Percentiles rank a stretch among this genome's conserved stretches.
These are phyloP conservation scores for Drosophila carrolli DNA, from an alignment of 1,140 invertebrate species.

Conservation along the genomic window DNA sequence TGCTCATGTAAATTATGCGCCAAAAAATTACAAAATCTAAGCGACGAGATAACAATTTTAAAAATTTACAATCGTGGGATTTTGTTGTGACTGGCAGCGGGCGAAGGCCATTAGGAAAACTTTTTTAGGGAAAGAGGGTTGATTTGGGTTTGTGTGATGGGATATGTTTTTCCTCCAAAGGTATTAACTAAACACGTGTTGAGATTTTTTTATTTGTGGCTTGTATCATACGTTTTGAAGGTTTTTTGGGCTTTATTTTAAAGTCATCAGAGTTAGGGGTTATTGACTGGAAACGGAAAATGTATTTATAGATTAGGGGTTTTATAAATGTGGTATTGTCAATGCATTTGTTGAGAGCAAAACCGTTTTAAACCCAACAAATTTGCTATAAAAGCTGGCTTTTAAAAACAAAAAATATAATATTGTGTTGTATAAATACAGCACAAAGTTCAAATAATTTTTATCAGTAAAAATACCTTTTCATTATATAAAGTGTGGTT, in stretches of 20 bases:
- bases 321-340: not conserved
- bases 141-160: not conserved
- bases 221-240: not conserved
- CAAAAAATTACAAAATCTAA: slow-evolving; percentile 42
- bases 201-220: slow-evolving; percentile 6
- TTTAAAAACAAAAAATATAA: no score
- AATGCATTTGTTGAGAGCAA: not conserved
- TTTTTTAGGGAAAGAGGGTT: slow-evolving; percentile 23
- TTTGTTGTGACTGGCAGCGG: slow-evolving; percentile 36
- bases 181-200: slow-evolving; percentile 42
- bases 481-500: no score
- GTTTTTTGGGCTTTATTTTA: slow-evolving; percentile 14
- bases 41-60: slow-evolving; percentile 44
- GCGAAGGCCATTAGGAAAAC: slow-evolving; percentile 28
- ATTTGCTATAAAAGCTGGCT: no score
- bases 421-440: no score
- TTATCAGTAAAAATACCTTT: no score
- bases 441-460: no score
- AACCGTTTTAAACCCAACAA: no score
- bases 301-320: not conserved
- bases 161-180: slow-evolving; percentile 8
- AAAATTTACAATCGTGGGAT: slow-evolving; percentile 50
- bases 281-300: not conserved
- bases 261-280: slow-evolving; percentile 3
- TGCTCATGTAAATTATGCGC: slow-evolving; percentile 49